Conservation (phyloP, 2,888 invertebrate genomes). For the Hirtodrosophila trivittata region DNA sequence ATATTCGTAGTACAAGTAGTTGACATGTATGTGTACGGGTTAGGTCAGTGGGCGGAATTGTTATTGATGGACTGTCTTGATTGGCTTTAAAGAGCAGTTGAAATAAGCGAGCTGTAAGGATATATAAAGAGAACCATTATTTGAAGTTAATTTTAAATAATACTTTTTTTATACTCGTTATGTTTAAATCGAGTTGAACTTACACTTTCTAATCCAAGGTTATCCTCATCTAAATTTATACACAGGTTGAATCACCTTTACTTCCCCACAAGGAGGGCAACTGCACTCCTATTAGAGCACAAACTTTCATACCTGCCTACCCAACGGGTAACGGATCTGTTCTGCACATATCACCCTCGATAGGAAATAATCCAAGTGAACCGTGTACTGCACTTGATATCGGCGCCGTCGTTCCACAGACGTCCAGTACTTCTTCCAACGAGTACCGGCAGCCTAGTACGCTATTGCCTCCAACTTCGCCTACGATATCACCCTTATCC, state of each 20-base stretch:
- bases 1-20: no score
- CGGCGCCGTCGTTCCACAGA: constrained; percentile 5
- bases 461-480: constrained; percentile 3
- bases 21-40: no score
- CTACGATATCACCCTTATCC: constrained; percentile 7
- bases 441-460: constrained; percentile 75
- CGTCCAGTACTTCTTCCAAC: constrained; percentile 21
- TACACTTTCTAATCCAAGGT: no score
- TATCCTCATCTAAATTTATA: constrained; percentile 7
- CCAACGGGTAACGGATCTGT: constrained; percentile 35
- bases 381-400: constrained; percentile 28
- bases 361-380: constrained; percentile 23
- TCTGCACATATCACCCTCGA: constrained; percentile 72
- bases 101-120: no score
- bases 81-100: no score
- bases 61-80: no score
- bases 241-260: constrained; percentile 82
- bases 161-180: no score
- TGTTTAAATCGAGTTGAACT: no score
- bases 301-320: constrained; percentile 43
- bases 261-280: constrained; percentile 72
- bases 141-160: no score
- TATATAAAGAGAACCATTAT: no score
- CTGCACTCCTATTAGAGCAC: constrained; percentile 30
- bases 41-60: no score